A percentile compares a stretch with the other conserved stretches of the same genome.
Conservation (phyloP, 2,888 invertebrate genomes). For the Amphipoea oculea region DNA sequence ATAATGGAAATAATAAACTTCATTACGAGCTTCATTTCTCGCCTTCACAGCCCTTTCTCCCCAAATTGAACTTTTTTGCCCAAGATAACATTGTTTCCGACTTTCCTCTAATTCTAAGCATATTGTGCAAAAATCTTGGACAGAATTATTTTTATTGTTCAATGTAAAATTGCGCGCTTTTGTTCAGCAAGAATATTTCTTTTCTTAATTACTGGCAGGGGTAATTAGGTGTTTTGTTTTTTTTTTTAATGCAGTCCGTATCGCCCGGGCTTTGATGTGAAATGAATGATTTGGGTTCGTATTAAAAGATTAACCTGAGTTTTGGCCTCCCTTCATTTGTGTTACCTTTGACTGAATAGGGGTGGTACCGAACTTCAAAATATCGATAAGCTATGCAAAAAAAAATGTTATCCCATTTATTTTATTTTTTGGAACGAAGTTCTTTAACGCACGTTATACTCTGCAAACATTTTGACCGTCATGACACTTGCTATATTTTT, state of each 20-base stretch:
- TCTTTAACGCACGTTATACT: neutral
- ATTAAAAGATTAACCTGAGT: constrained; percentile 57
- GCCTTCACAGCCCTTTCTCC: constrained; percentile 57
- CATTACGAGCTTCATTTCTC: constrained; percentile 51
- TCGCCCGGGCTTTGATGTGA: constrained; percentile 41
- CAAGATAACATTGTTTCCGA: constrained; percentile 63
- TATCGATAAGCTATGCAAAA: constrained; percentile 30
- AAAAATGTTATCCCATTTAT: neutral
- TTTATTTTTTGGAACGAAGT: neutral
- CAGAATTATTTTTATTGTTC: constrained; percentile 62
- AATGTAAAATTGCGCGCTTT: constrained; percentile 52
- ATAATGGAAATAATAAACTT: constrained; percentile 58
- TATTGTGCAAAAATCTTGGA: constrained; percentile 63
- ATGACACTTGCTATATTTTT: no score
- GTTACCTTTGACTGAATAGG: constrained; percentile 45
- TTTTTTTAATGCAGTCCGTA: constrained; percentile 44
- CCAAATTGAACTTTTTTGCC: constrained; percentile 63
- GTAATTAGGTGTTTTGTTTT: constrained; percentile 42
- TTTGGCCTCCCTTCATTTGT: constrained; percentile 30
- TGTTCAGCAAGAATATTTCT: constrained; percentile 42
- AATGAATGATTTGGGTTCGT: constrained; percentile 44
- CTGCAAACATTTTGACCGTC: neutral
- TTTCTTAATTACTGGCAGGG: constrained; percentile 45
- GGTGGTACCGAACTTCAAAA: neutral
- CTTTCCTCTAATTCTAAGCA: constrained; percentile 60